Percentiles rank a stretch among this genome's conserved stretches.
Evolutionary conservation across 2,113 vertebrate genomes (phyloP).

Genomic region (Gobio gobio): DNA sequence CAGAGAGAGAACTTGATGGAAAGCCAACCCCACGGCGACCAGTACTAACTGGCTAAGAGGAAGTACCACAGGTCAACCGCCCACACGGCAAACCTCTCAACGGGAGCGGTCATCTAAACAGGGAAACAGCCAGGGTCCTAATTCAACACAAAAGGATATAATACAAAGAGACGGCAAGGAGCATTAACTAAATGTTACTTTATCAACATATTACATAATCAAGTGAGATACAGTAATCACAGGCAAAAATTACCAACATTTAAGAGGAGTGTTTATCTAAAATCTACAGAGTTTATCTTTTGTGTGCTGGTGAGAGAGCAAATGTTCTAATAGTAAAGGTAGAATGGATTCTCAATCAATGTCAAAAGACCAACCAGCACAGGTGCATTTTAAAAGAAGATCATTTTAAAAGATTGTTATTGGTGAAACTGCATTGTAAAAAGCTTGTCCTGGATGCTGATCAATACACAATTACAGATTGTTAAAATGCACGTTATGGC

Average conservation of each 20-base stretch:
- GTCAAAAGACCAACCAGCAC: constrained; percentile 9
- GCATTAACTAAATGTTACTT: not conserved
- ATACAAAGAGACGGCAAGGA: not conserved
- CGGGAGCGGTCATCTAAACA: not conserved
- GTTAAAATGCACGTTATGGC: not conserved
- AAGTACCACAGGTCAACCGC: constrained; percentile 27
- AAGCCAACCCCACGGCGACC: not conserved
- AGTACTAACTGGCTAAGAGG: not conserved
- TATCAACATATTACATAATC: not conserved
- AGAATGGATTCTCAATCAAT: not conserved
- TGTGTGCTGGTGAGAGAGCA: not conserved
- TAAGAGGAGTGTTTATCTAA: constrained; percentile 1
- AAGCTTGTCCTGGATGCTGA: not conserved
- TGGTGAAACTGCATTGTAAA: not conserved
- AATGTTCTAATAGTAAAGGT: not conserved
- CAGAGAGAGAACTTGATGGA: not conserved
- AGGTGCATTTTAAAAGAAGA: not conserved
- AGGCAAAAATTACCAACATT: constrained; percentile 23
- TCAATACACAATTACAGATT: not conserved
- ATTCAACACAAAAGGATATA: not conserved
- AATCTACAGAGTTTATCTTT: constrained; percentile 11
- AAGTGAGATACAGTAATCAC: constrained; percentile 27
- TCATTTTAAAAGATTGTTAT: not conserved
- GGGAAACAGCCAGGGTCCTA: not conserved
- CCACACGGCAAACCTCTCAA: constrained; percentile 15